Conservation (phyloP, 2,113 vertebrate genomes). For the Marmota monax region DNA sequence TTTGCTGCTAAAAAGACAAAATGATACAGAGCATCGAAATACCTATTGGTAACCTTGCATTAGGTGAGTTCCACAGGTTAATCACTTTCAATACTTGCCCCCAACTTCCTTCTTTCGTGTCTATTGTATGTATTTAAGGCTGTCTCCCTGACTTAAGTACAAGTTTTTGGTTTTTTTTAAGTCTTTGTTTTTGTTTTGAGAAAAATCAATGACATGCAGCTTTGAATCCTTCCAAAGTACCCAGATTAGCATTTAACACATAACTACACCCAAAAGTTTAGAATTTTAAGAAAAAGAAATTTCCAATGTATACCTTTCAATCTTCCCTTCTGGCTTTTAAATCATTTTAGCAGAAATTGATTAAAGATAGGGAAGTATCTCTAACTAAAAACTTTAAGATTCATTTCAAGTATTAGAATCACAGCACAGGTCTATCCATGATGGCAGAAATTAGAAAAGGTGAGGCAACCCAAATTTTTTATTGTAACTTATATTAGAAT, state of each 20-base stretch:
- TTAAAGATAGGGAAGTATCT: slow-evolving; percentile 10
- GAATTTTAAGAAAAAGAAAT: not conserved
- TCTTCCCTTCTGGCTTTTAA: slow-evolving; percentile 14
- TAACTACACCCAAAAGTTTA: not conserved
- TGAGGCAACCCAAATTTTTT: not conserved
- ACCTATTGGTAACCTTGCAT: not conserved
- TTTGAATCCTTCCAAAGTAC: slow-evolving; percentile 6
- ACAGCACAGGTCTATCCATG: not conserved
- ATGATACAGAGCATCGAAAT: not conserved
- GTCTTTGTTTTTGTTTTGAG: not conserved
- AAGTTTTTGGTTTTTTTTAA: not conserved
- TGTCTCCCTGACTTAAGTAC: not conserved
- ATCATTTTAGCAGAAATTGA: not conserved
- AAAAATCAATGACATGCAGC: not conserved
- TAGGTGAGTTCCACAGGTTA: not conserved
- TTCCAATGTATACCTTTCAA: not conserved
- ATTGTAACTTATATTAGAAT: not conserved
- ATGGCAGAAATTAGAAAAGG: not conserved
- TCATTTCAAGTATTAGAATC: slow-evolving; percentile 30
- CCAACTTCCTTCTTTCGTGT: not conserved
- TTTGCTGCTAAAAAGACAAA: slow-evolving; percentile 37
- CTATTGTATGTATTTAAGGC: not conserved
- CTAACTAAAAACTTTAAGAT: slow-evolving; percentile 30
- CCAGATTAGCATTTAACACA: not conserved
- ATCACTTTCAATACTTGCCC: not conserved